A percentile compares a stretch with the other conserved stretches of the same genome.
Conservation (phyloP, 2,113 vertebrate genomes). For the Azemiops feae region DNA sequence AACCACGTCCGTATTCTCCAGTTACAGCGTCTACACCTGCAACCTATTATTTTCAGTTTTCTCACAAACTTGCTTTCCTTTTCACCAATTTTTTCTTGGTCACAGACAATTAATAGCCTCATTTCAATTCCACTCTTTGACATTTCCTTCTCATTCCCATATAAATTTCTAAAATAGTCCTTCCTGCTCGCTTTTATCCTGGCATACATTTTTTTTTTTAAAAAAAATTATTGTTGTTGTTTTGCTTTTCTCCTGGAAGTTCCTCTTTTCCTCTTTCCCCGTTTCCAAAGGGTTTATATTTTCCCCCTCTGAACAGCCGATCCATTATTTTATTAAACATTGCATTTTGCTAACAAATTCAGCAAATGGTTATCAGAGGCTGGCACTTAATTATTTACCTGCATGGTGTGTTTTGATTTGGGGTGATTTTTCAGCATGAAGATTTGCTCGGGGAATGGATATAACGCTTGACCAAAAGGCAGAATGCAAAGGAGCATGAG, state of each 20-base stretch:
- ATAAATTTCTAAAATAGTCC: not conserved
- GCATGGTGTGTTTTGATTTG: constrained; percentile 25
- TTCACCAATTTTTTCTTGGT: not conserved
- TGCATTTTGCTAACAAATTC: constrained; percentile 24
- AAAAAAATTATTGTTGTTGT: not conserved
- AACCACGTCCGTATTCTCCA: not conserved
- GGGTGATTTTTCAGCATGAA: constrained; percentile 43
- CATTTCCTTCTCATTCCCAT: not conserved
- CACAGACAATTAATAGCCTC: not conserved
- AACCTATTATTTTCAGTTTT: not conserved
- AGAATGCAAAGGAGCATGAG: not conserved
- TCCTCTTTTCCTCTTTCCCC: not conserved
- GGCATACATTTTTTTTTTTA: not conserved
- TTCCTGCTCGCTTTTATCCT: not conserved
- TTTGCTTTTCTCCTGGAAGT: not conserved
- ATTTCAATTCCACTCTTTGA: not conserved
- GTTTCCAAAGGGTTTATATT: not conserved
- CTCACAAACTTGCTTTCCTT: not conserved
- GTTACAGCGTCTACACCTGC: not conserved
- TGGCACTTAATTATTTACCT: not conserved
- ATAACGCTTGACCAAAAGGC: not conserved
- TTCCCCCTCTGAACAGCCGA: not conserved
- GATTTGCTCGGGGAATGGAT: not conserved
- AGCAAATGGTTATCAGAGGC: constrained; percentile 41
- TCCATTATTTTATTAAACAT: not conserved